Evolutionary conservation across 2,113 vertebrate genomes (phyloP).

Genomic region (Psephotus haematonotus): DNA sequence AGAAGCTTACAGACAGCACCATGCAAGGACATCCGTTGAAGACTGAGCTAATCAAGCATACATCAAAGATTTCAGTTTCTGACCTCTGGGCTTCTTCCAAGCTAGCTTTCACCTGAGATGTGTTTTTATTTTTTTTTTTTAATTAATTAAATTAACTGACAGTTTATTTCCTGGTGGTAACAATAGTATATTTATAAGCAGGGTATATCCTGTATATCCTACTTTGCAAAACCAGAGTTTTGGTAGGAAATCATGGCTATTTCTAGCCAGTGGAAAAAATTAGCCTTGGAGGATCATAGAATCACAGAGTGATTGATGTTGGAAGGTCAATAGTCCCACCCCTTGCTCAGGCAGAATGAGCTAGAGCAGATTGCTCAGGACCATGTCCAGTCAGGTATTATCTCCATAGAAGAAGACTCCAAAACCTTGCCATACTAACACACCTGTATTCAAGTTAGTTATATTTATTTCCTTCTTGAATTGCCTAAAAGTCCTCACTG

Average conservation of each 20-base stretch:
- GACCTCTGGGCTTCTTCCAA: slow-evolving; percentile 46
- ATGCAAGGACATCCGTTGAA: slow-evolving; percentile 22
- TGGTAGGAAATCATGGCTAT: neutral
- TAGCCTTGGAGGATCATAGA: neutral
- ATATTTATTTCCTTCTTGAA: neutral
- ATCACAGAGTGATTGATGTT: neutral
- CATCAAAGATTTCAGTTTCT: slow-evolving; percentile 48
- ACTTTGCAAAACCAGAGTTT: neutral
- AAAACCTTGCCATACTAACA: neutral
- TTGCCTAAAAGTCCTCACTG: neutral
- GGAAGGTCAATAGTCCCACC: neutral
- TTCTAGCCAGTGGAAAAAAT: neutral
- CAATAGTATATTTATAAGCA: slow-evolving; percentile 36
- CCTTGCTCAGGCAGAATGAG: neutral
- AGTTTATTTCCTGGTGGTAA: slow-evolving; percentile 39
- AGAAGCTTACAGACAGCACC: slow-evolving; percentile 33
- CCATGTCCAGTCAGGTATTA: neutral
- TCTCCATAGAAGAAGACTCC: neutral
- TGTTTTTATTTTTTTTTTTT: neutral
- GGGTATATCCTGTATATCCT: neutral
- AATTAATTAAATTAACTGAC: slow-evolving; percentile 50
- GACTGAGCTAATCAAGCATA: slow-evolving; percentile 18
- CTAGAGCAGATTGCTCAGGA: neutral
- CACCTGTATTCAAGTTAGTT: neutral
- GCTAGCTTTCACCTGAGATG: slow-evolving; percentile 8